Conservation (phyloP, 2,797 vertebrate genomes). For the Ciconia nigra region DNA sequence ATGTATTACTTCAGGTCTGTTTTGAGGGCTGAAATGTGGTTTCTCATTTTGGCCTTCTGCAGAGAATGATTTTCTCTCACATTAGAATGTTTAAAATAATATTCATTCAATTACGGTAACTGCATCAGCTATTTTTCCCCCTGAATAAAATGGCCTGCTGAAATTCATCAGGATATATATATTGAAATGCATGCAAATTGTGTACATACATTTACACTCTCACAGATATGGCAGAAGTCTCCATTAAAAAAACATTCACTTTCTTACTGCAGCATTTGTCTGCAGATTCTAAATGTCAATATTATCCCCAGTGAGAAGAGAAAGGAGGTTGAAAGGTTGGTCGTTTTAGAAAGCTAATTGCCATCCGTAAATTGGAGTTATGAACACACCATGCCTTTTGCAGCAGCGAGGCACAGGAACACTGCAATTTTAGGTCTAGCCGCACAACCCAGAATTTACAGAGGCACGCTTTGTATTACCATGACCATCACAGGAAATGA, state of each 20-base stretch:
- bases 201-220: background rate
- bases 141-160: background rate
- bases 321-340: constrained; percentile 65
- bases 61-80: background rate
- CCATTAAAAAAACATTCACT: constrained; percentile 66
- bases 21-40: background rate
- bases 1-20: background rate
- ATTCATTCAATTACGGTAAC: background rate
- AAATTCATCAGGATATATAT: constrained; percentile 3
- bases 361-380: constrained; percentile 10
- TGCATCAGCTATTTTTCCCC: background rate
- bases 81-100: background rate
- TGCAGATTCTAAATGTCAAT: constrained; percentile 74
- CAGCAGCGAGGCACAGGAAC: background rate
- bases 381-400: background rate
- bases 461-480: background rate
- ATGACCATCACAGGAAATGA: background rate
- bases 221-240: background rate
- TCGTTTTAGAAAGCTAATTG: constrained; percentile 57
- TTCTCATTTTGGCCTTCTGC: background rate
- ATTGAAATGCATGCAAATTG: constrained; percentile 44
- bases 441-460: background rate
- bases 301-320: constrained; percentile 46
- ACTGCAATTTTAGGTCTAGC: background rate
- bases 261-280: constrained; percentile 25